Evolutionary conservation across 2,797 vertebrate genomes (phyloP).

Genomic region (Cuniculus paca): DNA sequence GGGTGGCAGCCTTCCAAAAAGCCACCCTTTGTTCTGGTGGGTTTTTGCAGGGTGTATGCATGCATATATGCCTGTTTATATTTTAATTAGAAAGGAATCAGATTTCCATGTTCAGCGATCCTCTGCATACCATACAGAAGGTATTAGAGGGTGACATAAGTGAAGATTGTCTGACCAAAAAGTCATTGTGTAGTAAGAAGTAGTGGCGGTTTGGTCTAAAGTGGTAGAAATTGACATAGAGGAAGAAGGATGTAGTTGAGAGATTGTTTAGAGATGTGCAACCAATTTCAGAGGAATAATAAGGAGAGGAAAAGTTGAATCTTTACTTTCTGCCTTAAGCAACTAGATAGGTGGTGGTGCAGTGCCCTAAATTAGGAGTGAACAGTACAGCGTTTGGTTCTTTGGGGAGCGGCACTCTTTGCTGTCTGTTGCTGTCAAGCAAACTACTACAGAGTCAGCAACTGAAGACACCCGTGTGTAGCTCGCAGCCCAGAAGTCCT

Average conservation of each 20-base stretch:
- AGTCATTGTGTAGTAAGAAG: neutral
- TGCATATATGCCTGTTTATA: neutral
- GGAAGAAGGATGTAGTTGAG: neutral
- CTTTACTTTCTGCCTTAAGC: conserved; percentile 3
- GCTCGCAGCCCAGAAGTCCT: neutral
- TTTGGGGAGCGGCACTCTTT: neutral
- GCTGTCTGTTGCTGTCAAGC: neutral
- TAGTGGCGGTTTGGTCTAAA: neutral
- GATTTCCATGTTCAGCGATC: neutral
- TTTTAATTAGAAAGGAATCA: neutral
- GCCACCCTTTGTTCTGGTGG: neutral
- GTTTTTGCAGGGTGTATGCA: neutral
- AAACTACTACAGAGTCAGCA: neutral
- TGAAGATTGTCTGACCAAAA: neutral
- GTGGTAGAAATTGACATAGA: neutral
- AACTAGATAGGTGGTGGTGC: neutral
- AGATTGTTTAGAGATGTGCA: neutral
- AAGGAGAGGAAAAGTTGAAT: neutral
- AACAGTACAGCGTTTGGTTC: neutral
- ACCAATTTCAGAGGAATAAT: neutral
- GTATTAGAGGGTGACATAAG: neutral
- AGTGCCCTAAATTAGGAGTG: neutral
- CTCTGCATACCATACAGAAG: neutral
- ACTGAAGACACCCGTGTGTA: neutral
- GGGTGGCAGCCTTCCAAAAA: neutral